A percentile compares a stretch with the other conserved stretches of the same genome.
Evolutionary conservation across 37 sponge, comb jelly and placozoan species (phyloP).

Genomic region (Ianthella basta): DNA sequence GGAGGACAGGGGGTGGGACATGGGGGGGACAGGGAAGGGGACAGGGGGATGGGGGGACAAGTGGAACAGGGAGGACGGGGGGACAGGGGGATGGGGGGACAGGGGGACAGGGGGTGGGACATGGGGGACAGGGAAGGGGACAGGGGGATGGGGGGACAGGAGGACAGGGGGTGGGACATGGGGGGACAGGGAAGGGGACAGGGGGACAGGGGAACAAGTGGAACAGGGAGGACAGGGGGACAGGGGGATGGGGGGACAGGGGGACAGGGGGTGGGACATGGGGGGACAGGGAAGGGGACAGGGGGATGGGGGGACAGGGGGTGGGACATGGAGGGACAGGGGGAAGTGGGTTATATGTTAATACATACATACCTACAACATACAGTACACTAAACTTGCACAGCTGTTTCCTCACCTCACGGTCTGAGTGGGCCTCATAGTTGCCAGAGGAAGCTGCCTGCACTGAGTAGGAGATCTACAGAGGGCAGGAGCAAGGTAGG

Average conservation of each 20-base stretch:
- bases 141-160: conserved; percentile 72
- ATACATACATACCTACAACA: background rate
- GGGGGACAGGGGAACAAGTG: background rate
- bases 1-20: background rate
- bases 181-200: no score
- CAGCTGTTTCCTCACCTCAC: conserved; percentile 30
- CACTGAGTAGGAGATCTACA: conserved; percentile 69
- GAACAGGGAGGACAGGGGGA: background rate
- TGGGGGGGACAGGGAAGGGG: background rate
- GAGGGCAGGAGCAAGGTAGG: background rate
- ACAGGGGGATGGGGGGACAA: background rate
- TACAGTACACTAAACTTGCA: background rate
- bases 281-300: background rate
- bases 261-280: background rate
- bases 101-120: background rate
- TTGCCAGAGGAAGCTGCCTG: conserved; percentile 36
- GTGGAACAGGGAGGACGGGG: background rate
- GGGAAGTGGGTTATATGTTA: no score
- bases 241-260: background rate
- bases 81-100: background rate
- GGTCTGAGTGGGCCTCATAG: conserved; percentile 69
- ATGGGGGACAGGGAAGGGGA: no score
- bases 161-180: conserved; percentile 26
- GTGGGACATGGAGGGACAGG: background rate
- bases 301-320: background rate